Conservation (phyloP, 2,888 invertebrate species). For the Perdita meconis region DNA sequence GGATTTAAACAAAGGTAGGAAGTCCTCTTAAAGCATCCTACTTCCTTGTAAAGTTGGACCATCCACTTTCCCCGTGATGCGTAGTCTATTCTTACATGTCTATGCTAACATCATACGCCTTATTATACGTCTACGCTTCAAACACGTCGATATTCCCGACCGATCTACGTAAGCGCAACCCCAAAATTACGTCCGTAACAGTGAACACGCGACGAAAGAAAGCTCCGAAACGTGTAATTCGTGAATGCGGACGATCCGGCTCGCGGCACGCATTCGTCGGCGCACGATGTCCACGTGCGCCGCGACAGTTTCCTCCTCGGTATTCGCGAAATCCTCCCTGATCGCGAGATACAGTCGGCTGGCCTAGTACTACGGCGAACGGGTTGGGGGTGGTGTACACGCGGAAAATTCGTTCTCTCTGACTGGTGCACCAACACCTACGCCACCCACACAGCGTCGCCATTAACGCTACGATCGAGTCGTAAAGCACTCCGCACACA, state of each 20-base stretch:
- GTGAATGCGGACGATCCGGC: neutral
- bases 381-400: too few relatives aligned
- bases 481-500: constrained; percentile 63
- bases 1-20: too few relatives aligned
- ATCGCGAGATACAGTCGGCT: constrained; percentile 51
- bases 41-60: too few relatives aligned
- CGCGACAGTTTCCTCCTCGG: constrained; percentile 15
- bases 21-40: too few relatives aligned
- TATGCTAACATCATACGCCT: too few relatives aligned
- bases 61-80: too few relatives aligned
- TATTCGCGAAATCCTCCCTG: constrained; percentile 53
- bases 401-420: constrained; percentile 47
- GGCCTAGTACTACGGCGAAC: constrained; percentile 62
- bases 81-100: too few relatives aligned
- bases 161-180: too few relatives aligned
- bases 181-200: neutral
- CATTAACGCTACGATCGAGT: constrained; percentile 62
- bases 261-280: neutral
- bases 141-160: too few relatives aligned
- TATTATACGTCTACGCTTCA: too few relatives aligned
- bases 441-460: constrained; percentile 28
- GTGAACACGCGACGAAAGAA: constrained; percentile 8
- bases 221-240: neutral
- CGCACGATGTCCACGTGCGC: constrained; percentile 24
- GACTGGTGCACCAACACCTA: constrained; percentile 25